phyloP scores from a whole-genome alignment of 2,797 vertebrate species.

The Lacerta viridis region DNA sequence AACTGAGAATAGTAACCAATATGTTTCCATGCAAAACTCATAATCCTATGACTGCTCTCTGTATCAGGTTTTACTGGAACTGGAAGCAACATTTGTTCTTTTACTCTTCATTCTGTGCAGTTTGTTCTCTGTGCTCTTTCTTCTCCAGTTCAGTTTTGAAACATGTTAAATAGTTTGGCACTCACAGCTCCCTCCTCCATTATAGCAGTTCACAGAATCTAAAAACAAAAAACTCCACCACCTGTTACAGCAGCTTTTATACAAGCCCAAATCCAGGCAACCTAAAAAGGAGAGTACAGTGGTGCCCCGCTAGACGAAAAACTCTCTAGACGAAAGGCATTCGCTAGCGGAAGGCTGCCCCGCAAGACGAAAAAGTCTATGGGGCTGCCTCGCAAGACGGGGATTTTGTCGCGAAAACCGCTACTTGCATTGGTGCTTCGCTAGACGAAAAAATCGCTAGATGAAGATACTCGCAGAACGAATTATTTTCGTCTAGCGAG shows the following conservation, averaged over 20 bases:
- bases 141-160: not conserved
- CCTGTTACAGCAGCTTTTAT: not conserved
- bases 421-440: no score
- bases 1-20: not conserved
- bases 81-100: not conserved
- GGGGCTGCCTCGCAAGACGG: no score
- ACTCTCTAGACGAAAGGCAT: no score
- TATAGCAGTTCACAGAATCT: not conserved
- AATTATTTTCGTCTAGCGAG: no score
- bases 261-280: not conserved
- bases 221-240: not conserved
- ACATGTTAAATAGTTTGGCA: not conserved
- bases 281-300: not conserved
- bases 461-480: no score
- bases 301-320: no score
- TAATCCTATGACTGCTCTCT: not conserved
- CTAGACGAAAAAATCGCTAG: no score
- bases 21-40: slow-evolving; percentile 3
- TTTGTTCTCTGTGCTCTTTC: slow-evolving; percentile 23
- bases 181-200: not conserved
- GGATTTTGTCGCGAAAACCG: no score
- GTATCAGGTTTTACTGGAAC: not conserved
- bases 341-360: no score
- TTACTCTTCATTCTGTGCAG: not conserved
- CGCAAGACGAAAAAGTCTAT: no score